Conservation (phyloP, 2,113 vertebrate species). For the Sturnira hondurensis region DNA sequence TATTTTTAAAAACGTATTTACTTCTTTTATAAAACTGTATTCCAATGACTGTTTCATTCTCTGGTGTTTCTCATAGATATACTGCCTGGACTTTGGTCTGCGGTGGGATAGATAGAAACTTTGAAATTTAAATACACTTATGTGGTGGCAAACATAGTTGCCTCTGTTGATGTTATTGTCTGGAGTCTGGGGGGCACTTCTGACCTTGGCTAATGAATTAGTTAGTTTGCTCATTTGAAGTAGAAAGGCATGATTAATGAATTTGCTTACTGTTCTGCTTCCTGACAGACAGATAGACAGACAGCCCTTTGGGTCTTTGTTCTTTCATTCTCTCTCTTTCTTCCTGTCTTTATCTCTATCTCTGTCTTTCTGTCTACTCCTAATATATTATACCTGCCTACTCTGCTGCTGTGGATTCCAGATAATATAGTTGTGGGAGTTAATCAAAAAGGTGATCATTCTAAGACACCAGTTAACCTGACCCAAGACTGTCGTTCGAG, state of each 20-base stretch:
- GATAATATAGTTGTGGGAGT: neutral
- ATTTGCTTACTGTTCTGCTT: neutral
- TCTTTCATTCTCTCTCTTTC: neutral
- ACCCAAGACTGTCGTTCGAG: neutral
- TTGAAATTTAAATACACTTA: neutral
- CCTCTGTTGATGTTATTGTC: neutral
- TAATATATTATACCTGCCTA: neutral
- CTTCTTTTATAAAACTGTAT: neutral
- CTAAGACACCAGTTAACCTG: neutral
- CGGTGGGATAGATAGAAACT: neutral
- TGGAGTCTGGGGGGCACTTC: neutral
- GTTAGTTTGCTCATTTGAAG: conserved; percentile 11
- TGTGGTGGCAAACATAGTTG: neutral
- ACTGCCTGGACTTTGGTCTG: neutral
- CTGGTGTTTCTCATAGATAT: neutral
- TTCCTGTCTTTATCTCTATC: neutral
- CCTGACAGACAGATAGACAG: neutral
- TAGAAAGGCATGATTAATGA: neutral
- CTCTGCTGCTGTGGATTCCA: neutral
- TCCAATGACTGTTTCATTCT: neutral
- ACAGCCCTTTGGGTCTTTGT: neutral
- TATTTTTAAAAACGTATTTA: neutral
- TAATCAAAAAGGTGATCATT: neutral
- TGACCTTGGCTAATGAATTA: conserved; percentile 26
- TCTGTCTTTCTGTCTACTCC: neutral